Evolutionary conservation across 2,797 vertebrate genomes (phyloP).

Genomic region (Apogon hyalosoma): DNA sequence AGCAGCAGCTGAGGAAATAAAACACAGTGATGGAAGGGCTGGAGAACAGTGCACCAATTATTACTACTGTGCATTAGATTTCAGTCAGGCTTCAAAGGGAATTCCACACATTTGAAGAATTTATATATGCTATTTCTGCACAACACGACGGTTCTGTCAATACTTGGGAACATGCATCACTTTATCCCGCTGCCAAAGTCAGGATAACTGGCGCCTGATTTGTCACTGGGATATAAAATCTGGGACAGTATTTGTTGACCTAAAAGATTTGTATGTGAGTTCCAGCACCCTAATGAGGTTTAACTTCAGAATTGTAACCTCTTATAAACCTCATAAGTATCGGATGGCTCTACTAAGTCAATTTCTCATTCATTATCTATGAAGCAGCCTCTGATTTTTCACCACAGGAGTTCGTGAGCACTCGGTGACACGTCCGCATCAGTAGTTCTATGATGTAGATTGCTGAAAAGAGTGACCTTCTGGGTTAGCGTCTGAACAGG

Average conservation of each 20-base stretch:
- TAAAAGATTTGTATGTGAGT: slow-evolving; percentile 1
- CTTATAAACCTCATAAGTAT: not conserved
- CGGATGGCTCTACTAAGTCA: not conserved
- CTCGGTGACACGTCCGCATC: no score
- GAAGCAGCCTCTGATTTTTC: not conserved
- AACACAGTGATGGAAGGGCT: not conserved
- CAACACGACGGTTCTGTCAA: slow-evolving; percentile 1
- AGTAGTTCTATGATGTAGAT: no score
- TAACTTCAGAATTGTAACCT: not conserved
- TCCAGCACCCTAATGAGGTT: not conserved
- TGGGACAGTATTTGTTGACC: slow-evolving; percentile 21
- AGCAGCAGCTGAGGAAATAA: slow-evolving; percentile 4
- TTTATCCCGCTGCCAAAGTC: not conserved
- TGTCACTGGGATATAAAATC: slow-evolving; percentile 4
- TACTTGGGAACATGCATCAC: slow-evolving; percentile 1
- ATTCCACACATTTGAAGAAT: slow-evolving; percentile 3
- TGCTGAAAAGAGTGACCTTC: no score
- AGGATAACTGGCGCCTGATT: not conserved
- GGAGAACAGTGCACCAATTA: slow-evolving; percentile 1
- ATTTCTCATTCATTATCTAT: not conserved
- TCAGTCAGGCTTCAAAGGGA: slow-evolving; percentile 5
- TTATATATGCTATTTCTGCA: slow-evolving; percentile 9
- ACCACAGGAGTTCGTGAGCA: not conserved
- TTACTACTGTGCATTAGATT: not conserved
- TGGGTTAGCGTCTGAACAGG: no score